Base-by-base conservation (phyloP, 2,797 vertebrate genomes). In the Channa striata region DNA sequence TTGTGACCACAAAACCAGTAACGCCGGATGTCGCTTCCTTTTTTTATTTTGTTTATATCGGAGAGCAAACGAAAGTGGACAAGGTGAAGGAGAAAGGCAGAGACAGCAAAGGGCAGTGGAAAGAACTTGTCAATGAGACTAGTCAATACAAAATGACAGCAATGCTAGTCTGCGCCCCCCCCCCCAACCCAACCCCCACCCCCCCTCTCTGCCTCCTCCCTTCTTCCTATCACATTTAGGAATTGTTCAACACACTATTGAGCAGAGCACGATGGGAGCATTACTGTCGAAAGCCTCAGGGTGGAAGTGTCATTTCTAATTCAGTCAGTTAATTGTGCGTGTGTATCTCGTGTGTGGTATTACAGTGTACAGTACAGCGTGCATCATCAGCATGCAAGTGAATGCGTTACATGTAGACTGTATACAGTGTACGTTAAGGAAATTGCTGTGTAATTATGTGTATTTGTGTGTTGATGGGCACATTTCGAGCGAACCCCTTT, bases 271-370 rank as follows among this genome's bases (percentile, higher is more conserved):
- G 74, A 80, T 80, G 64, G 74, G 63, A 72, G 20, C 64, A 71
- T 66, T 77, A 73, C 75, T 65, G 74, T 75, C 72, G 80, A 54
- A 78, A 57, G 83, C 73, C 76, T 79, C 43, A 0, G 78, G 84
- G 60, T 52, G 33, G 20, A 69, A 59, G 59, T 72, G 69, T 65
- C 72, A 77, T 59, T 63, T 61, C 57, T 65, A 52, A 59, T 63
- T 63, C 11, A 9, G 53, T 63, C 71, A 75, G 59, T 73, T 72
- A 77, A 75, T 70, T 74, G 61, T 71, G 49, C 47, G 52, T 64
- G 56, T 59, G 47, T 48, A 6, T 75, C 42, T 11, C 59, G 5
- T 23, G 39, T 63, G 53, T 40, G 43, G 4, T 43, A 14, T 30
- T 51, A 11, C 17, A 20, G 13, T 34, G 7, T 13, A 30, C 25